phyloP scores from a whole-genome alignment of 2,113 vertebrate genomes.

The Pavo muticus region DNA sequence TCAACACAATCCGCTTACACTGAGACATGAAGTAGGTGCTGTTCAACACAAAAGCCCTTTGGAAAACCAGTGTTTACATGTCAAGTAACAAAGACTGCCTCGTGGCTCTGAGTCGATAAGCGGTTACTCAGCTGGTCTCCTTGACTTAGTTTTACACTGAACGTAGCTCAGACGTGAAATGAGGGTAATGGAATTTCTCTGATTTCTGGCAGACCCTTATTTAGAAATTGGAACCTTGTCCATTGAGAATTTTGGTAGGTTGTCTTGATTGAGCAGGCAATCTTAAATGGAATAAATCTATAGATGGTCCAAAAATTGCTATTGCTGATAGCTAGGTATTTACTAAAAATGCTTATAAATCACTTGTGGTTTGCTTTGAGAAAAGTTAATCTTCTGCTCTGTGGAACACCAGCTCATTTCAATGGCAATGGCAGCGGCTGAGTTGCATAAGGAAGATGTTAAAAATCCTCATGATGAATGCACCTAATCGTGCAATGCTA shows the following conservation, averaged over 20 bases:
- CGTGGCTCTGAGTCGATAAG: background rate
- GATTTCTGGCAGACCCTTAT: background rate
- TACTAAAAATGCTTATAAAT: background rate
- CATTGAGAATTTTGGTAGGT: background rate
- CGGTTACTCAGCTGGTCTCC: background rate
- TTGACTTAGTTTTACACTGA: background rate
- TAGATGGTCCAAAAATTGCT: background rate
- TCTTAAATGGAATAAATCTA: background rate
- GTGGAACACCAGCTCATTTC: background rate
- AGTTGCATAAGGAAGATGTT: background rate
- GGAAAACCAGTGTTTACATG: background rate
- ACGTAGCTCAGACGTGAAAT: background rate
- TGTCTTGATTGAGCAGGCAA: background rate
- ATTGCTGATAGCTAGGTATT: background rate
- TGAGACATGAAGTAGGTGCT: background rate
- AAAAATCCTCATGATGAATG: background rate
- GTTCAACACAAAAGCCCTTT: background rate
- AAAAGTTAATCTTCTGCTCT: background rate
- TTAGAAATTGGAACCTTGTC: background rate
- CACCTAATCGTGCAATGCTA: background rate
- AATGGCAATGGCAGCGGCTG: background rate
- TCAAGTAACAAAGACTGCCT: background rate
- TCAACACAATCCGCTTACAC: rapidly evolving
- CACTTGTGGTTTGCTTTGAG: background rate
- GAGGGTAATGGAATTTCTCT: background rate